Base-by-base conservation (phyloP, 2,797 vertebrate species). In the Phrynocephalus forsythii region DNA sequence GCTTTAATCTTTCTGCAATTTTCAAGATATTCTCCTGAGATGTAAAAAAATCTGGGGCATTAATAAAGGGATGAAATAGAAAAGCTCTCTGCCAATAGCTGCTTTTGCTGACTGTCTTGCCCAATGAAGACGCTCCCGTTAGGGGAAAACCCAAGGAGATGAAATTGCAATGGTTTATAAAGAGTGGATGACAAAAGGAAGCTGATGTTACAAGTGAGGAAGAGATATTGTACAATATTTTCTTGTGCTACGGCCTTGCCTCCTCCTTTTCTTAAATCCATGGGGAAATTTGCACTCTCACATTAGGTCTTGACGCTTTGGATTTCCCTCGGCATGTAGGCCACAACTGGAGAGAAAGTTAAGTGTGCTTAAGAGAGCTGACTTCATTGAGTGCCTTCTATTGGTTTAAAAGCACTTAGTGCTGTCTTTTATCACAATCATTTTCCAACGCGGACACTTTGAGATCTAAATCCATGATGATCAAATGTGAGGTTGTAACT, bases 161-260 rank as follows among this genome's bases (percentile, higher is more conserved):
- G 77, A 90, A 89, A 87, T 90, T 90, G 88, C 87, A 88, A 73
- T 73, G 72, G 13, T 50, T 77, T 88, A 69, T 83, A 20, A 89
- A 90, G 79, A 81, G 85, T 11, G 11, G 60, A 28, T 66, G 30
- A 90, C 88, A 81, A 69, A 92, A 92, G 86, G 73, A 76, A 87
- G 91, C 0, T 44, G 7, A 91, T 63, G 48, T 87, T 93, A 84
- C 84, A 83, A 87, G 78, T 69, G 48, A 56, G 79, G 56, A 77
- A 83, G 87, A 88, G 30, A 86, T 77, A 0, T 10, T 90, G 87
- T 87, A 76, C 52, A 91, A 30, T 84, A 93, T 94, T 82, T 87
- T 68, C 86, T 83, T 91, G 72, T 87, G 85, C 90, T 91, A 10
- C 5, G 66, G 67, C 28, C 15, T 56, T 72, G 20, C 6, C 33